Evolutionary conservation across 2,113 vertebrate species (phyloP), one percentile per base, ranked within the genome.

Genomic region (Ginglymostoma cirratum): DNA sequence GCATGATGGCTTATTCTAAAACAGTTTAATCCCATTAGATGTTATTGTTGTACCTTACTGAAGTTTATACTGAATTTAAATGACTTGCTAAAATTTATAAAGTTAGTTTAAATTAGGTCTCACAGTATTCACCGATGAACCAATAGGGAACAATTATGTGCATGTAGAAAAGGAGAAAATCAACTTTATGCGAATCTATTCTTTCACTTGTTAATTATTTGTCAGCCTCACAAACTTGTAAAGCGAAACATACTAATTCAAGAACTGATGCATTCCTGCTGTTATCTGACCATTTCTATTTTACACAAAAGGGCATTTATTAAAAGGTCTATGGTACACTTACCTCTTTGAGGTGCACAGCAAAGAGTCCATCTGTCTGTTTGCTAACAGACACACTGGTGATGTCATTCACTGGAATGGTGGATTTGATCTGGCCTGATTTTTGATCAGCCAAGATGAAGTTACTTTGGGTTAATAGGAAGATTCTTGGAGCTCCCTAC

Each of bases 381-480:
- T 98, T 98, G 97, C 99, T 99, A 97, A 99, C 99, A 0, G 99
- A 99, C 42, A 99, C 98, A 52, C 99, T 99, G 80, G 97, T 98
- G 95, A 99, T 98, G 96, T 99, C 99, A 3, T 97, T 98, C 96
- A 99, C 97, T 0, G 99, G 98, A 85, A 99, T 98, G 94, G 98
- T 99, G 48, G 98, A 98, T 97, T 99, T 99, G 96, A 99, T 98
- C 96, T 99, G 98, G 27, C 99, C 99, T 0, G 99, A 99, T 96
- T 99, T 99, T 96, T 99, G 99, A 97, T 99, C 99, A 4, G 98
- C 99, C 96, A 99, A 98, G 69, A 99, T 97, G 34, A 99, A 97
- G 0, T 98, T 99, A 95, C 98, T 99, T 97, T 99, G 99, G n/a
- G 99, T 99, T 97, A 99, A 96, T 96, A 99, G 98, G 97, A 99